Evolutionary conservation across 2,888 invertebrate genomes (phyloP), one percentile per base, ranked within the genome.

Genomic region (Acholoe squamosa): DNA sequence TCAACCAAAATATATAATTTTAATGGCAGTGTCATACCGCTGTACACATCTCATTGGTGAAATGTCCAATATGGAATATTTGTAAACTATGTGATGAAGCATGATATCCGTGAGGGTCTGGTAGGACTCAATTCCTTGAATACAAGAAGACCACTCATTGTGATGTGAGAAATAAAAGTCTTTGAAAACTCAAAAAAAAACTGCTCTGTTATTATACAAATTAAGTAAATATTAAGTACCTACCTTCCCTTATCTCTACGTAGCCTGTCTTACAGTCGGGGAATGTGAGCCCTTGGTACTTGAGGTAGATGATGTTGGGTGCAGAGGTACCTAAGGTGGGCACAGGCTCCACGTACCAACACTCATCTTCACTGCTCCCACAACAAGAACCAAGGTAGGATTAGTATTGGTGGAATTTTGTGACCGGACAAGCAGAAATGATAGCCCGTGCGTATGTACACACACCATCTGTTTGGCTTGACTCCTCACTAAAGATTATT

Each of bases 241-340:
- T 80, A 80, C 80, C 80, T 22, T 80, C 34, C 19, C 80, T 14
- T 14, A 80, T 43, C 19, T 80, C 80, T 33, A 80, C 43, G 22
- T 33, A 80, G 43, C 80, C 80, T 5, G 16, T 25, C 22, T 43
- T 25, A 34, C 80, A 80, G 34, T 80, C 14, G 7, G 33, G 80
- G 16, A 80, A 22, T 5, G 80, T 80, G 22, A 80, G 33, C 0
- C 0, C 12, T 0, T 0, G 7, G n/a, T 22, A 80, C 34, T 19
- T 33, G 34, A 80, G 43, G 80, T 80, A 80, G 12, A 80, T 34
- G 80, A 80, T 43, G 19, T 3, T 12, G 33, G 33, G 14, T 12
- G 34, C 25, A 7, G 80, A 33, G 61, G n/a, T 43, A 43, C 43
- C 61, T 28, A 28, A 28, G 25, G 28, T 14, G 14, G 28, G 71